A percentile compares a stretch with the other conserved stretches of the same genome.
Conservation (phyloP, 2,113 vertebrate genomes). For the Pyrgilauda ruficollis region DNA sequence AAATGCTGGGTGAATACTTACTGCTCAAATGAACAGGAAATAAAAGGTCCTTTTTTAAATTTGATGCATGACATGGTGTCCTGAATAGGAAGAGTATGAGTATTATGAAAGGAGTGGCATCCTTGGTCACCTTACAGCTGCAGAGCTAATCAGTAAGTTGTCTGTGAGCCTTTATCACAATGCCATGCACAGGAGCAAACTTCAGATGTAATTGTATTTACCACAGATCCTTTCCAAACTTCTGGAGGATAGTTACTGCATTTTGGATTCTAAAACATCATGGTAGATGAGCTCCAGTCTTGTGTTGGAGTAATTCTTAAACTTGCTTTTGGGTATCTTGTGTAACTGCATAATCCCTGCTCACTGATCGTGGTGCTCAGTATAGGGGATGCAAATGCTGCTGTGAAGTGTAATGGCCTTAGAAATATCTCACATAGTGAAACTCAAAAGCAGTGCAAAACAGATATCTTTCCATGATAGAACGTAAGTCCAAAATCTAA, state of each 20-base stretch:
- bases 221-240: not conserved
- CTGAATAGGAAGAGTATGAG: not conserved
- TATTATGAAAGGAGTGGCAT: not conserved
- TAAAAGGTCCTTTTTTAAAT: constrained; percentile 39
- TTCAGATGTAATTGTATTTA: not conserved
- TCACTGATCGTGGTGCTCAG: not conserved
- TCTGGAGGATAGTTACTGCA: not conserved
- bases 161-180: not conserved
- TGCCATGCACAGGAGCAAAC: not conserved
- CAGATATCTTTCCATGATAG: accelerated
- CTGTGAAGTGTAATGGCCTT: not conserved
- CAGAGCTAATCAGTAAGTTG: not conserved
- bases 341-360: not conserved
- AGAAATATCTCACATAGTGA: not conserved
- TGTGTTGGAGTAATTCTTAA: not conserved
- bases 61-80: not conserved
- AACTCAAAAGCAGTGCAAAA: not conserved
- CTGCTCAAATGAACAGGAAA: constrained; percentile 31
- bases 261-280: not conserved
- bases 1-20: not conserved
- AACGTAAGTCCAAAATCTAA: not conserved
- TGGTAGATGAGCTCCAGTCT: not conserved
- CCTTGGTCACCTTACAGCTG: not conserved
- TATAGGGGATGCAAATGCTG: not conserved
- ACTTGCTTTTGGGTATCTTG: not conserved